A percentile compares a stretch with the other conserved stretches of the same genome.
Evolutionary conservation across 2,797 vertebrate genomes (phyloP).

Genomic region (Urophycis tenuis): DNA sequence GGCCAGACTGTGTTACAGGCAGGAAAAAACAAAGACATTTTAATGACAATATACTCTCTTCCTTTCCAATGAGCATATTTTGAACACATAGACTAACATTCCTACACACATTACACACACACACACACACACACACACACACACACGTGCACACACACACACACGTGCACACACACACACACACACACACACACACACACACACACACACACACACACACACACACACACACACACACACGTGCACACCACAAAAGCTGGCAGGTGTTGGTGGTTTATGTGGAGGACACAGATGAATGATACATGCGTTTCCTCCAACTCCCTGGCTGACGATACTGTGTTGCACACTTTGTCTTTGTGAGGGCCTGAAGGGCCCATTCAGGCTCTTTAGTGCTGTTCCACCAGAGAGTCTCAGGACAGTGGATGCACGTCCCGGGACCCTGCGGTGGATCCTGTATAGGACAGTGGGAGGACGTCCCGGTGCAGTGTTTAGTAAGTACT

Average conservation of each 20-base stretch:
- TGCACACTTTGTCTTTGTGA: background rate
- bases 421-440: background rate
- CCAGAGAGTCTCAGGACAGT: no score
- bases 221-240: background rate
- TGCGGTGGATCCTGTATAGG: no score
- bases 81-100: background rate
- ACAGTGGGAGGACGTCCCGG: slow-evolving; percentile 51
- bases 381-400: background rate
- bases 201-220: background rate
- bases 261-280: background rate
- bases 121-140: background rate
- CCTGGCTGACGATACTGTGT: background rate
- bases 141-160: no score
- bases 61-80: background rate
- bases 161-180: background rate
- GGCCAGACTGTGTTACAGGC: no score
- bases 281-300: background rate
- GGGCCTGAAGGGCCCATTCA: background rate
- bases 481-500: slow-evolving; percentile 35
- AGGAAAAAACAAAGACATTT: background rate
- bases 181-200: background rate
- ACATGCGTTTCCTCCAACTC: background rate
- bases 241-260: background rate
- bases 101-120: background rate
- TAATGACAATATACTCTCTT: background rate